Base-by-base conservation (phyloP, 37 sponge, comb jelly and placozoan genomes). In the Spongilla lacustris region DNA sequence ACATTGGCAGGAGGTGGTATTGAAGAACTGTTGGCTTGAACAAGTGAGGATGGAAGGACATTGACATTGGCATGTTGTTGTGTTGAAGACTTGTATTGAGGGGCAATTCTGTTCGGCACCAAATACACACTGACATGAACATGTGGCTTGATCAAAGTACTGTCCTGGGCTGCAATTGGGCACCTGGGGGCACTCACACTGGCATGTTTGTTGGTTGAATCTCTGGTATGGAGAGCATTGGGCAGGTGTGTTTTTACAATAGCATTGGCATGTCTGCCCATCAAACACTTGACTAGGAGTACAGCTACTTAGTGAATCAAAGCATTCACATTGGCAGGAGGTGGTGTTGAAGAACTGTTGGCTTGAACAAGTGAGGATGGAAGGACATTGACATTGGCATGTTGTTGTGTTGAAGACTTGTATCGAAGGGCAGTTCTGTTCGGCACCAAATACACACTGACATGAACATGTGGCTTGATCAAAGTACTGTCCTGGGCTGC, bases 261-360 rank as follows among this genome's bases (percentile, higher is more conserved):
- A 14, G 66, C 87, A 87, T 29, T 66, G n/a, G 37, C 87, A 87
- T 10, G 81, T 71, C 4, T 87, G 34, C 30, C 9, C 17, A 48
- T 87, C 68, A 80, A 87, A 80, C 11, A 36, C 17, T 69, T 87
- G 81, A 23, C 58, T 29, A 11, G 3, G 23, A 22, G 75, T 25
- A 28, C 87, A 87, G 4, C 22, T 31, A 29, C 4, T 25, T 34
- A 12, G 68, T 49, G 37, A n/a, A 25, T 38, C 24, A 6, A 48
- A 41, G 46, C 88, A 87, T 33, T 80, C 87, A 80, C 87, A 87
- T 72, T 73, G 58, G 48, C 87, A 87, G 23, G 81, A 32, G 4
- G 50, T 36, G 37, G 27, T 11, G 49, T 87, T 80, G 34, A 80
- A 80, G 25, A 31, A 31, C 27, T 73, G 41, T 25, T 37, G 50